A percentile compares a stretch with the other conserved stretches of the same genome.
Conservation (phyloP, 1,140 invertebrate genomes). For the Papilio polytes region DNA sequence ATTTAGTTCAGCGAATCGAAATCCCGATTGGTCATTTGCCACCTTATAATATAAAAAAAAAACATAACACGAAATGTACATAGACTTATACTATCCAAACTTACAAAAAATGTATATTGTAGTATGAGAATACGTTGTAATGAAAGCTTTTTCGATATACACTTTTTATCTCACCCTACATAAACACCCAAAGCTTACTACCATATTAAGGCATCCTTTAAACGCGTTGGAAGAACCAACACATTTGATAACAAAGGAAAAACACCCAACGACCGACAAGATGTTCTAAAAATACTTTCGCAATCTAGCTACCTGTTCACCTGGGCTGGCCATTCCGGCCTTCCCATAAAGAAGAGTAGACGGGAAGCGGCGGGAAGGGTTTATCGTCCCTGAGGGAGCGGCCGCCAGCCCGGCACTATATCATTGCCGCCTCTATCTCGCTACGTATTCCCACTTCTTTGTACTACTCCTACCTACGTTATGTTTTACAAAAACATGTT, state of each 20-base stretch:
- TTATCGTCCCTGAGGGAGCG: conserved; percentile 81
- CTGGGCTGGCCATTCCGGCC: conserved; percentile 79
- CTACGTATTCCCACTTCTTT: conserved; percentile 68
- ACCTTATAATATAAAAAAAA: too few species aligned
- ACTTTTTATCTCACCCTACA: conserved; percentile 57
- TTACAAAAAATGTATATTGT: neutral
- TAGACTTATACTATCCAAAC: too few species aligned
- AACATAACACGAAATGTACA: too few species aligned
- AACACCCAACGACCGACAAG: conserved; percentile 78
- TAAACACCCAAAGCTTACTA: conserved; percentile 58
- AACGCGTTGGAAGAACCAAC: conserved; percentile 69
- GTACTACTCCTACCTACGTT: conserved; percentile 58
- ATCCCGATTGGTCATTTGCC: too few species aligned
- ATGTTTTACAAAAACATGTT: conserved; percentile 68
- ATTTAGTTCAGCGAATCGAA: too few species aligned
- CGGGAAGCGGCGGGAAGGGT: conserved; percentile 79
- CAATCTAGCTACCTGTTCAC: conserved; percentile 81
- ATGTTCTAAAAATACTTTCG: conserved; percentile 82
- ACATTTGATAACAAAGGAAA: conserved; percentile 82
- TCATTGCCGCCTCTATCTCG: conserved; percentile 79
- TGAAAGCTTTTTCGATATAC: conserved; percentile 45
- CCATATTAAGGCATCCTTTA: conserved; percentile 70
- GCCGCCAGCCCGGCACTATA: conserved; percentile 80
- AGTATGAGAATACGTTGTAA: conserved; percentile 17
- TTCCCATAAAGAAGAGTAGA: conserved; percentile 83